These are phyloP conservation scores for Turdus rufiventris DNA, from an alignment of 2,113 vertebrate genomes.

Conservation along the genomic window DNA sequence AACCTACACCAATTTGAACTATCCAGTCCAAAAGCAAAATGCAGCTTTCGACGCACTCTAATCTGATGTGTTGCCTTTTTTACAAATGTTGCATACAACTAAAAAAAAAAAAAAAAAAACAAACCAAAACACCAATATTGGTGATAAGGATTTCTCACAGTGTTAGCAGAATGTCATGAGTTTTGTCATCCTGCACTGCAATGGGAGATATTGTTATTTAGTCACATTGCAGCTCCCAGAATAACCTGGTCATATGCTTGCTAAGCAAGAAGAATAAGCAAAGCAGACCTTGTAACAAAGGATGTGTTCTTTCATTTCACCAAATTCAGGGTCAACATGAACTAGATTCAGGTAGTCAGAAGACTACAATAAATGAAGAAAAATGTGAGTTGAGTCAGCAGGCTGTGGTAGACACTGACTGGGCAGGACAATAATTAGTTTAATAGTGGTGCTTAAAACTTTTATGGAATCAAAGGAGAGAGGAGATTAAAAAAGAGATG, in stretches of 20 bases:
- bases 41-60: background rate
- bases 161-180: background rate
- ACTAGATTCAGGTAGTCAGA: background rate
- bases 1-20: background rate
- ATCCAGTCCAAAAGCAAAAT: background rate
- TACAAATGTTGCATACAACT: background rate
- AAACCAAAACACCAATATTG: background rate
- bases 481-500: background rate
- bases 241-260: background rate
- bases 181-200: background rate
- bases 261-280: background rate
- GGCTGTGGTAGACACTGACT: background rate
- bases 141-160: background rate
- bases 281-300: background rate
- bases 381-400: background rate
- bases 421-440: background rate
- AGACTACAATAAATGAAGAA: background rate
- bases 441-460: background rate
- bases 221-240: background rate
- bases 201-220: background rate
- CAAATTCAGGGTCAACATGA: background rate
- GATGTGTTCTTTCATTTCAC: background rate
- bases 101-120: fast-evolving
- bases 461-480: background rate
- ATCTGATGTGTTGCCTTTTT: background rate